These are phyloP conservation scores for Epizoanthus scotinus DNA, from an alignment of 92 coral and sea anemone genomes.

Conservation along the genomic window DNA sequence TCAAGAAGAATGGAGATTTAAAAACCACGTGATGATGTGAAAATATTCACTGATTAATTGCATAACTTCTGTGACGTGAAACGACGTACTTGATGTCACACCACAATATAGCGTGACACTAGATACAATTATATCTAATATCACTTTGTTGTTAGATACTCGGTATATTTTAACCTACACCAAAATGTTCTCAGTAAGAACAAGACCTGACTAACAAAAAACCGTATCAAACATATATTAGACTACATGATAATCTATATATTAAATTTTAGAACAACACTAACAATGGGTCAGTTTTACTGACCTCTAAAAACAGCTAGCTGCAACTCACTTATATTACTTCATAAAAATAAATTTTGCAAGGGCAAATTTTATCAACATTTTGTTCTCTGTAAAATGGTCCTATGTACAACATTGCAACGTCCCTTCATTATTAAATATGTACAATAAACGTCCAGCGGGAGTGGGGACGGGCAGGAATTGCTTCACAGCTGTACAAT, in stretches of 20 bases:
- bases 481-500: conserved; percentile 11
- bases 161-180: neutral
- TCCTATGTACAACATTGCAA: conserved; percentile 5
- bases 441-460: neutral
- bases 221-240: conserved; percentile 12
- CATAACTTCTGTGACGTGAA: too few species aligned
- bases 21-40: too few species aligned
- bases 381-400: neutral
- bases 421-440: too few species aligned
- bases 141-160: too few species aligned
- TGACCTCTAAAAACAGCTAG: neutral
- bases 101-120: too few species aligned
- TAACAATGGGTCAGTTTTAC: neutral
- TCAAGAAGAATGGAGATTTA: too few species aligned
- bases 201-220: conserved; percentile 5
- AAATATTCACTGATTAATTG: too few species aligned
- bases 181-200: neutral
- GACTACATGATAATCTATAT: neutral
- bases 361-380: conserved; percentile 4
- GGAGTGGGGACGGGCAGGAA: neutral
- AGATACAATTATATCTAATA: too few species aligned
- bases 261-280: neutral
- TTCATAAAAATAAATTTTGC: neutral
- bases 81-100: too few species aligned
- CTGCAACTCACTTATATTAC: conserved; percentile 15